These are phyloP conservation scores for Chelonoidis abingdonii DNA, from an alignment of 2,113 vertebrate genomes.

Conservation along the genomic window DNA sequence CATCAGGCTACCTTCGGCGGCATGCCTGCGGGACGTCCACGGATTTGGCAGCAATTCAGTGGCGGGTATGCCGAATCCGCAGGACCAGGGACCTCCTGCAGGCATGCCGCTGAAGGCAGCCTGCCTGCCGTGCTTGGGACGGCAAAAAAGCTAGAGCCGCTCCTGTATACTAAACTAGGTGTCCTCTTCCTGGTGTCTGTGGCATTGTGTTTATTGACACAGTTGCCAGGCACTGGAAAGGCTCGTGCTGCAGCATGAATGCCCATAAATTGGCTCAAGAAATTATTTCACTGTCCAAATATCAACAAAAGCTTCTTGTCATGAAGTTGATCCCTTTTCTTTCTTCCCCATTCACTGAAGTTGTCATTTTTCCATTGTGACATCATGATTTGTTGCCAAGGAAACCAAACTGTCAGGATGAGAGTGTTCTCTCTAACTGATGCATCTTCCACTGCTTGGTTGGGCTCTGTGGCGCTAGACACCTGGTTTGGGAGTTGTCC, in stretches of 20 bases:
- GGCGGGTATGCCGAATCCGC: too few species aligned
- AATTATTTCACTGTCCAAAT: conserved; percentile 1
- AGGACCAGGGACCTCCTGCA: too few species aligned
- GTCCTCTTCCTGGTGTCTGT: neutral
- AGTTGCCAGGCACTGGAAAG: neutral
- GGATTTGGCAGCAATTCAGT: too few species aligned
- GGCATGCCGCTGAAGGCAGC: too few species aligned
- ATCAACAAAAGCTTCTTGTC: conserved; percentile 42
- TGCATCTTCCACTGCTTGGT: neutral
- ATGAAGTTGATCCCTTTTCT: conserved; percentile 39
- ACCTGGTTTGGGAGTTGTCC: neutral
- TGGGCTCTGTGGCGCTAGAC: neutral
- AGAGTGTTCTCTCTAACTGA: neutral
- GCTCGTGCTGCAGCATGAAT: too few species aligned
- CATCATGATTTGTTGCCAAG: conserved; percentile 63
- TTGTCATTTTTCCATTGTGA: conserved; percentile 41
- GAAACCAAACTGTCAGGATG: conserved; percentile 24
- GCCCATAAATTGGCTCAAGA: neutral
- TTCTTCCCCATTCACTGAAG: neutral
- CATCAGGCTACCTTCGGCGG: too few species aligned
- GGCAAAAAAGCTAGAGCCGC: too few species aligned
- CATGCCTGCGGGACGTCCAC: too few species aligned
- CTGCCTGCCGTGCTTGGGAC: too few species aligned
- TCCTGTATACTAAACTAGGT: neutral
- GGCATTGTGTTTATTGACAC: neutral